A percentile compares a stretch with the other conserved stretches of the same genome.
These are phyloP conservation scores for Selene dorsalis DNA, from an alignment of 2,797 vertebrate species.

Conservation along the genomic window DNA sequence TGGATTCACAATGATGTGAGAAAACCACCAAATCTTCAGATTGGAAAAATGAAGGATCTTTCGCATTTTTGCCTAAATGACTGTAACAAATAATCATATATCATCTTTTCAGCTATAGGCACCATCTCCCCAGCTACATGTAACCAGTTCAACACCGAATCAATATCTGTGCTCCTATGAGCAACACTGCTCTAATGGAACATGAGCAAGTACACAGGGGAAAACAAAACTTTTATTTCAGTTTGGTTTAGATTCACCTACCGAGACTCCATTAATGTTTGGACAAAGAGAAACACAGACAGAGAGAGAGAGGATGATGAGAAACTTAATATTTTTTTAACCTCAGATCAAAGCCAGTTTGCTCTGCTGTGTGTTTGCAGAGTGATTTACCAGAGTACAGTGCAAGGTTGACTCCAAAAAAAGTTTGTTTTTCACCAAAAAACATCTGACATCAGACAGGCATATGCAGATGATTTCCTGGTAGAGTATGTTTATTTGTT, in stretches of 20 bases:
- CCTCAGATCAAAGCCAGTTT: constrained; percentile 27
- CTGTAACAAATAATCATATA: too few species aligned
- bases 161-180: constrained; percentile 3
- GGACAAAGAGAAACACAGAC: background rate
- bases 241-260: background rate
- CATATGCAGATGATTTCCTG: background rate
- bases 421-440: constrained; percentile 21
- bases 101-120: background rate
- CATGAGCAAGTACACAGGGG: background rate
- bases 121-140: background rate
- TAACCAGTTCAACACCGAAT: constrained; percentile 5
- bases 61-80: too few species aligned
- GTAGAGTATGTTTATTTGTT: background rate
- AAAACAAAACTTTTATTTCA: background rate
- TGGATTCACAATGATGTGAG: background rate
- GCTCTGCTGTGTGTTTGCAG: constrained; percentile 9
- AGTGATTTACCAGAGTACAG: constrained; percentile 6
- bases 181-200: background rate
- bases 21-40: background rate
- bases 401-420: constrained; percentile 17
- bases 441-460: constrained; percentile 1
- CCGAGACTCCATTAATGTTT: background rate
- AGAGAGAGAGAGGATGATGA: background rate
- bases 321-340: background rate
- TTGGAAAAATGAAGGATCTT: background rate